Base-by-base conservation (phyloP, 2,888 invertebrate species). In the Chironomus tentans region DNA sequence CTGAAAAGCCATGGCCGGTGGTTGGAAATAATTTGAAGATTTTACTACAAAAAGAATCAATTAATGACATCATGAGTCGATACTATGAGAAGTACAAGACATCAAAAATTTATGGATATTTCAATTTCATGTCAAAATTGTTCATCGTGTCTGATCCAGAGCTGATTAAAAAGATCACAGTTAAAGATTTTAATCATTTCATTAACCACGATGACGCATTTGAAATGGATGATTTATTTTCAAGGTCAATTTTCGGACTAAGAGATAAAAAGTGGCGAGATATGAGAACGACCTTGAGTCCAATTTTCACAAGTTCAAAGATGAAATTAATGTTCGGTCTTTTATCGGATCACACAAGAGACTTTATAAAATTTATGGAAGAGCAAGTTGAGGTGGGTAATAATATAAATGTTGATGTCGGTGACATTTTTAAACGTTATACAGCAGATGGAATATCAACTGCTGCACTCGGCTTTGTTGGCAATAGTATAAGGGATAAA, bases 231-330 rank as follows among this genome's bases (percentile, higher is more conserved):
- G 15, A 28, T 1, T n/a, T 73, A 10, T 13, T 50, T 0, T 15
- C 38, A 12, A 28, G 18, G 3, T 13, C 4, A 13, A 2, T 73
- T 0, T 62, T 73, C 24, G 56, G 79, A 0, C 78, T 83, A 78
- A 78, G 78, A 10, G 81, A 80, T 76, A 79, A 82, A 13, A 80
- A 80, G 38, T 83, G 83, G 83, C 80, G 80, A 46, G 81, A 83
- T 5, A 85, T 85, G 85, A 79, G 85, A 48, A 79, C 81, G 3
- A 83, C 84, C 0, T 77, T 85, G 2, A 81, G 80, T 76, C 81
- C 81, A 24, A 65, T 65, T 3, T 65, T 65, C 3, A 65, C 65
- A 65, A 65, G 65, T 24, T 65, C 65, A 65, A 65, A 65, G 21
- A 65, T 65, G 65, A 65, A 65, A 65, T 21, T 65, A 7, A 65